phyloP scores from a whole-genome alignment of 2,113 vertebrate species.

The Megalops atlanticus region DNA sequence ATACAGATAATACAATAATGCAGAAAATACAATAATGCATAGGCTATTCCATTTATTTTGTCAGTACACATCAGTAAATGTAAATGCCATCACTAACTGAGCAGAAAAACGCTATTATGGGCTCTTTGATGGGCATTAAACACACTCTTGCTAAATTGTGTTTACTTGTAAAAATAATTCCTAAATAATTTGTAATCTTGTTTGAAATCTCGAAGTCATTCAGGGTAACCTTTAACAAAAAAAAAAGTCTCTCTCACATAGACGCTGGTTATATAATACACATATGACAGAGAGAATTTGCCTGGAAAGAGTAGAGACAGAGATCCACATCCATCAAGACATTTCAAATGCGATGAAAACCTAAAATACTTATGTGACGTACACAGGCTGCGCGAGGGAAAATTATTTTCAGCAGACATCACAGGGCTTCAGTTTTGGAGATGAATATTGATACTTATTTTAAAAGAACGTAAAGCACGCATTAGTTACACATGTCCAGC shows the following conservation, averaged over 20 bases:
- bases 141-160: too few relatives aligned
- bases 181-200: too few relatives aligned
- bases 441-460: slow-evolving; percentile 61
- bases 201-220: background rate
- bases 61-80: too few relatives aligned
- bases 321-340: background rate
- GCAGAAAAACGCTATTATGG: too few relatives aligned
- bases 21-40: too few relatives aligned
- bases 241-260: background rate
- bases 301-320: background rate
- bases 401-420: background rate
- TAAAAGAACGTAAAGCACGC: slow-evolving; percentile 25
- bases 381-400: background rate
- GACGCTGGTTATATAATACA: background rate
- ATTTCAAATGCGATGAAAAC: background rate
- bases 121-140: too few relatives aligned
- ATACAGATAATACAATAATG: too few relatives aligned
- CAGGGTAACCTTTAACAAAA: too few relatives aligned
- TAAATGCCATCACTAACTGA: too few relatives aligned
- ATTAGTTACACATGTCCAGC: slow-evolving; percentile 60
- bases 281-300: background rate
- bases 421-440: background rate
- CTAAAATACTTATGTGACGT: background rate
- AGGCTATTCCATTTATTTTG: too few relatives aligned
- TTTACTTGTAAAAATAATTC: too few relatives aligned